Conservation (phyloP, 2,113 vertebrate genomes). For the Oryzias javanicus region DNA sequence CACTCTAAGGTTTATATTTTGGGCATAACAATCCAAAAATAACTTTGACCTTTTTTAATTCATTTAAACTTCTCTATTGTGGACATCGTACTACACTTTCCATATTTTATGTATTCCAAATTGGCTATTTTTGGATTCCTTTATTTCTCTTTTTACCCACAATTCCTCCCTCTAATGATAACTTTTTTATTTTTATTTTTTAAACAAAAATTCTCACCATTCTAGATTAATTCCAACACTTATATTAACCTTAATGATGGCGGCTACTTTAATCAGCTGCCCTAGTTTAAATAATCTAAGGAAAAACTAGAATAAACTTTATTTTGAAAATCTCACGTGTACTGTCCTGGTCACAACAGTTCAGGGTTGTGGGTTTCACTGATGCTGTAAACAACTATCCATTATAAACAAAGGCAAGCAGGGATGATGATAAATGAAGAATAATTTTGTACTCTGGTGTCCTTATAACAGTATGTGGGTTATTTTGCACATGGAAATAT, state of each 20-base stretch:
- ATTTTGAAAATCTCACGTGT: background rate
- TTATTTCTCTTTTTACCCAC: too few relatives aligned
- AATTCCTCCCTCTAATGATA: too few relatives aligned
- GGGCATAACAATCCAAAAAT: background rate
- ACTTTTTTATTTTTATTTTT: too few relatives aligned
- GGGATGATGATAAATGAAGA: constrained; percentile 38
- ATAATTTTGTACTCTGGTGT: constrained; percentile 68
- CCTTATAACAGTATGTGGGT: constrained; percentile 57
- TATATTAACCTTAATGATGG: constrained; percentile 28
- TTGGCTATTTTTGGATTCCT: too few relatives aligned
- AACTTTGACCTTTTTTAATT: background rate
- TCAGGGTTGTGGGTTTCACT: background rate
- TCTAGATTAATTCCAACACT: constrained; percentile 29
- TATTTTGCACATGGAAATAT: constrained; percentile 74
- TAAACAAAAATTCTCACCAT: too few relatives aligned
- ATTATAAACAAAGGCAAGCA: constrained; percentile 36
- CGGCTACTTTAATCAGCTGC: constrained; percentile 7
- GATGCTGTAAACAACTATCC: background rate
- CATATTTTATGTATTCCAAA: too few relatives aligned
- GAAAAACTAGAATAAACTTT: background rate
- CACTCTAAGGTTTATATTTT: constrained; percentile 4
- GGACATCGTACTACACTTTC: background rate
- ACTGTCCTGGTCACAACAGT: background rate
- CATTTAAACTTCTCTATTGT: background rate
- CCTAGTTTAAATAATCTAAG: constrained; percentile 42